Evolutionary conservation across 1,140 invertebrate species (phyloP).

Genomic region (Pararge aegeria): DNA sequence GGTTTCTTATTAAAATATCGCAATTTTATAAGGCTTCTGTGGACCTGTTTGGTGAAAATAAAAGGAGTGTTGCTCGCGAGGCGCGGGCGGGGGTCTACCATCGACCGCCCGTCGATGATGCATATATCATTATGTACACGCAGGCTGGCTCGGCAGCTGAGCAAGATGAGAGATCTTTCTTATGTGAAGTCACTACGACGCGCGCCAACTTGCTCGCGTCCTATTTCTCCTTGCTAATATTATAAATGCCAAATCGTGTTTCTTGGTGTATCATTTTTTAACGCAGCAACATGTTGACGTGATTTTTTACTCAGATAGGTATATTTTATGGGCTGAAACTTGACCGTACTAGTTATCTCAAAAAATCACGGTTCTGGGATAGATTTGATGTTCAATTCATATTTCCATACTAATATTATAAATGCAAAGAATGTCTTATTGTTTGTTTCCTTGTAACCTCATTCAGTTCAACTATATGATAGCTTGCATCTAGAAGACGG

Average conservation of each 20-base stretch:
- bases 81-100: constrained; percentile 30
- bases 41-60: constrained; percentile 60
- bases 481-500: too few species aligned
- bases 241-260: not conserved
- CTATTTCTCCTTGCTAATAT: constrained; percentile 28
- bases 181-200: constrained; percentile 48
- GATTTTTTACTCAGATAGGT: too few species aligned
- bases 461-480: too few species aligned
- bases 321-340: too few species aligned
- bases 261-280: not conserved
- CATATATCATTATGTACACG: constrained; percentile 62
- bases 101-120: constrained; percentile 32
- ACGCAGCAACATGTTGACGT: too few species aligned
- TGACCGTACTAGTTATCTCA: too few species aligned
- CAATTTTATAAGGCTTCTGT: constrained; percentile 67
- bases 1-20: constrained; percentile 74
- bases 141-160: constrained; percentile 46
- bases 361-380: too few species aligned
- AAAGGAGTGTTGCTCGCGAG: constrained; percentile 39
- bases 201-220: constrained; percentile 39
- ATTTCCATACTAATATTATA: too few species aligned
- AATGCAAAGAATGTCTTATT: too few species aligned
- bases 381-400: too few species aligned
- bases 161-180: constrained; percentile 55
- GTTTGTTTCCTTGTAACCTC: too few species aligned